A percentile compares a stretch with the other conserved stretches of the same genome.
Conservation (phyloP, 2,113 vertebrate species). For the Cygnus atratus region DNA sequence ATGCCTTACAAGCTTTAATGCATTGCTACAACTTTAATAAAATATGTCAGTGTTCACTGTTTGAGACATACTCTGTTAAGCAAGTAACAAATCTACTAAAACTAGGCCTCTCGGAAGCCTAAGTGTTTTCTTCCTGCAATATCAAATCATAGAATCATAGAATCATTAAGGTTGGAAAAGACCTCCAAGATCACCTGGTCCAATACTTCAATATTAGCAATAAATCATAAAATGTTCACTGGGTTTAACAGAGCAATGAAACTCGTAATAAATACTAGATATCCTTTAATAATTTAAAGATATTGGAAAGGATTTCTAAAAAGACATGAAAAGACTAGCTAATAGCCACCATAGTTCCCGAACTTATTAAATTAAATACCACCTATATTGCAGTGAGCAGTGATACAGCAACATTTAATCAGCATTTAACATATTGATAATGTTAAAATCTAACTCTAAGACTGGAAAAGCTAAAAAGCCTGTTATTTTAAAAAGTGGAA, state of each 20-base stretch:
- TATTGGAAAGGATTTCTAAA: too few species aligned
- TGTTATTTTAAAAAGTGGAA: background rate
- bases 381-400: background rate
- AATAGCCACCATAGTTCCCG: background rate
- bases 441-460: background rate
- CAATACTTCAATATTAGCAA: background rate
- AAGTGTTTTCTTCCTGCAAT: background rate
- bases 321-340: background rate
- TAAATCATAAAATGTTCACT: background rate
- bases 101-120: background rate
- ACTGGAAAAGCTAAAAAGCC: background rate
- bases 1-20: background rate
- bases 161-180: too few species aligned
- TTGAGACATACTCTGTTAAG: background rate
- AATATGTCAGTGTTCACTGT: background rate
- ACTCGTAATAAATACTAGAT: background rate
- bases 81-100: background rate
- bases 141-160: background rate
- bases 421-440: background rate
- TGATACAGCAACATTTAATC: background rate
- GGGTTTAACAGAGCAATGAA: background rate
- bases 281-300: background rate
- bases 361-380: background rate
- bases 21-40: background rate
- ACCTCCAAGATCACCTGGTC: too few species aligned